Percentiles rank a stretch among this genome's conserved stretches.
phyloP scores from a whole-genome alignment of 2,888 invertebrate species.

The Seladonia tumulorum region DNA sequence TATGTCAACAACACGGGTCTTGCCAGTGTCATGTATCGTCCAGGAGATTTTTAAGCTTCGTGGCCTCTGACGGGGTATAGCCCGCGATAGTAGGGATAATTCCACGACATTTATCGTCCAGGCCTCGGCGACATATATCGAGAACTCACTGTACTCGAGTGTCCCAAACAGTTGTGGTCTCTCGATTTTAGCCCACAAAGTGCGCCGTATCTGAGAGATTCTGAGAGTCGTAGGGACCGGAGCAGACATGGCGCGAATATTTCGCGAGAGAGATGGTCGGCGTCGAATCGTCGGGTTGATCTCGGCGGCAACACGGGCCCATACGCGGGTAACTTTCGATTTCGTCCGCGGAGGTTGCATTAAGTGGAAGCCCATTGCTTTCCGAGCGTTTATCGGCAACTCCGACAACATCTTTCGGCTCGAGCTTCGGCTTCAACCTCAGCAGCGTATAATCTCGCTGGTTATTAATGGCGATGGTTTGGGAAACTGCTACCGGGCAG shows the following conservation, averaged over 20 bases:
- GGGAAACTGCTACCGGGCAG: slow-evolving; percentile 84
- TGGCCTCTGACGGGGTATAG: no score
- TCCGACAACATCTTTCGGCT: slow-evolving; percentile 42
- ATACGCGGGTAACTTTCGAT: not conserved
- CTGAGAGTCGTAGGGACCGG: not conserved
- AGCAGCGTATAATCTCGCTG: slow-evolving; percentile 83
- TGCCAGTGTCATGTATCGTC: no score
- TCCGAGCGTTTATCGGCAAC: slow-evolving; percentile 4
- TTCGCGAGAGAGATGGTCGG: not conserved
- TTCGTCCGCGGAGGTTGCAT: slow-evolving; percentile 9
- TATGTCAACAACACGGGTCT: no score
- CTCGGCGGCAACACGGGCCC: not conserved
- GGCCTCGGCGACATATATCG: no score
- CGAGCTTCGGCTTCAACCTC: slow-evolving; percentile 60
- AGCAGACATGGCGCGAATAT: not conserved
- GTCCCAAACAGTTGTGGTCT: no score
- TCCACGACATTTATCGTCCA: no score
- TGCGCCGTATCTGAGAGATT: not conserved
- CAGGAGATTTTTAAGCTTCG: no score
- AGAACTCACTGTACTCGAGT: no score
- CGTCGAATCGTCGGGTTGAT: not conserved
- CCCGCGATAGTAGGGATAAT: no score
- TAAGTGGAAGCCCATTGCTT: slow-evolving; percentile 17
- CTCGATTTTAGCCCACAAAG: no score
- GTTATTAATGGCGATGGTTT: slow-evolving; percentile 84